These are phyloP conservation scores for Ptychobarbus kaznakovi DNA, from an alignment of 2,797 vertebrate species.

Conservation along the genomic window DNA sequence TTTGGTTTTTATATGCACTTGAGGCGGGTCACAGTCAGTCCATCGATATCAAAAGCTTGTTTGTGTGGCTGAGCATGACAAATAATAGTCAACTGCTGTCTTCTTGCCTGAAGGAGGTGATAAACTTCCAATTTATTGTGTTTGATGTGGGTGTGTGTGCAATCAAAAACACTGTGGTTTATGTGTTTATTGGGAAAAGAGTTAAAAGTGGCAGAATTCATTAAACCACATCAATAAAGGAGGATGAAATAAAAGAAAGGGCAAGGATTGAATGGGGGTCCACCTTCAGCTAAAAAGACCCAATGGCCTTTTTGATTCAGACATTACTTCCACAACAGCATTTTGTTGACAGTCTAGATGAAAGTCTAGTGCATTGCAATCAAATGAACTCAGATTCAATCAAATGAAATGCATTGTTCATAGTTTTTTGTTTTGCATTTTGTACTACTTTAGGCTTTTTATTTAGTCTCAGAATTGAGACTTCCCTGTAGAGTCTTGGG, in stretches of 20 bases:
- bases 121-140: not conserved
- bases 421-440: not conserved
- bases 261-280: not conserved
- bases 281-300: not conserved
- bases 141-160: constrained; percentile 16
- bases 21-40: not conserved
- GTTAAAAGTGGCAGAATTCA: not conserved
- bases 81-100: constrained; percentile 27
- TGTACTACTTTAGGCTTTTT: too few relatives aligned
- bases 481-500: not conserved
- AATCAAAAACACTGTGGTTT: not conserved
- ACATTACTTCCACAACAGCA: not conserved
- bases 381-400: not conserved
- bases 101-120: constrained; percentile 18
- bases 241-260: not conserved
- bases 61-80: constrained; percentile 23
- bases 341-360: not conserved
- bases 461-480: not conserved
- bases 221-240: constrained; percentile 9
- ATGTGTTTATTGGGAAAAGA: constrained; percentile 33
- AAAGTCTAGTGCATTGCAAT: not conserved
- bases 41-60: constrained; percentile 26
- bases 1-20: constrained; percentile 15
- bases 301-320: not conserved
- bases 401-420: not conserved